Conservation (phyloP, 2,797 vertebrate species). For the Danio choprae region DNA sequence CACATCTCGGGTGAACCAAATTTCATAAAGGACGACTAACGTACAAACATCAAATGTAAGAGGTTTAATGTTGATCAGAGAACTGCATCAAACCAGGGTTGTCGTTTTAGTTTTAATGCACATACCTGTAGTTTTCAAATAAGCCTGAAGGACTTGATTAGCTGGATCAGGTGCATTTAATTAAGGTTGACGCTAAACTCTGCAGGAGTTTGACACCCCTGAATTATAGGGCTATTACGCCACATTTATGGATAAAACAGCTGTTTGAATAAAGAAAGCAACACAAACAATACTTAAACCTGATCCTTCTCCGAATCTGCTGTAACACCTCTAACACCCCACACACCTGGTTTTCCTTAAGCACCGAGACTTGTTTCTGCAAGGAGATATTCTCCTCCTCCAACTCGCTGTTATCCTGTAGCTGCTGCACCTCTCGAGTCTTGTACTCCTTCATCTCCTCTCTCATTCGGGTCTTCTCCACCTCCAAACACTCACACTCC, state of each 20-base stretch:
- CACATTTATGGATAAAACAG: not conserved
- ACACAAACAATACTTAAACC: not conserved
- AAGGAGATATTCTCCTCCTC: constrained; percentile 88
- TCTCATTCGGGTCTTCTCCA: constrained; percentile 79
- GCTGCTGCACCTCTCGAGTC: constrained; percentile 79
- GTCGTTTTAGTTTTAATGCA: too few species aligned
- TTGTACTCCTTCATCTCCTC: constrained; percentile 86
- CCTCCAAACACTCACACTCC: constrained; percentile 82
- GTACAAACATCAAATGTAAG: constrained; percentile 33
- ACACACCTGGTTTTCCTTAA: constrained; percentile 86
- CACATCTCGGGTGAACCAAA: constrained; percentile 37
- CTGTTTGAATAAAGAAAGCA: not conserved
- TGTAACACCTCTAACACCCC: not conserved
- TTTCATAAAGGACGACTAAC: constrained; percentile 39
- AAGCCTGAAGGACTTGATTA: too few species aligned
- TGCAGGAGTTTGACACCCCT: too few species aligned
- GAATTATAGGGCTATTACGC: not conserved
- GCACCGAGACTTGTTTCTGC: constrained; percentile 86
- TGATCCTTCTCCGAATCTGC: not conserved
- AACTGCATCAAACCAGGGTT: not conserved
- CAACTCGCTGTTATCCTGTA: constrained; percentile 84
- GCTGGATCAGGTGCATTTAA: too few species aligned
- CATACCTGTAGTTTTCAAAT: too few species aligned
- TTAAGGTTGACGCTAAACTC: too few species aligned
- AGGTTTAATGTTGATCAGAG: constrained; percentile 1